Base-by-base conservation (phyloP, 1,140 invertebrate genomes). In the Drosophila trapezifrons region DNA sequence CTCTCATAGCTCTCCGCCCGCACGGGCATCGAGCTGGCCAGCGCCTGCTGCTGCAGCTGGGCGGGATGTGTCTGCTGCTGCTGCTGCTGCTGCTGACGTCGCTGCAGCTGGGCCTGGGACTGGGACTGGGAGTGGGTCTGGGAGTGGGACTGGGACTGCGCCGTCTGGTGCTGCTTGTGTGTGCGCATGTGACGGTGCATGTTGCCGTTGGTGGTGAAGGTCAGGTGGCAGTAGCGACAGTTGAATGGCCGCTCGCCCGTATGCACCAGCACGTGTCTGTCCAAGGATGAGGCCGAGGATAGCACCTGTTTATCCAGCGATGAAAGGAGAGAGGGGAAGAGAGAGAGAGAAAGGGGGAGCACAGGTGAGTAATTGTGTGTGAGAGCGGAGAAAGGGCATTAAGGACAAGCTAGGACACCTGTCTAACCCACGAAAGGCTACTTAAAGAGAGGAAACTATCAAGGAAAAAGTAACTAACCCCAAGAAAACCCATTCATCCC, bases 171-270 rank as follows among this genome's bases (percentile, higher is more conserved):
- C 65, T 92, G 92, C 67, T 93, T 93, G 91, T 96, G 96, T 0
- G 95, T 96, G 56, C 96, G 93, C 93, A 96, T 94, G 89, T 98
- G 97, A 25, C 96, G 93, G 84, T 97, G 96, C 96, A 98, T 97
- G 91, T 97, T 97, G 15, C 96, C 96, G 91, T 97, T 97, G 4
- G 96, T 97, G 32, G 96, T 97, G 92, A 98, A 98, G 4, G 96
- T 95, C 92, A 96, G 95, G 20, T 95, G 93, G 91, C 97, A 98
- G 74, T 95, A 94, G 78, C 95, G 94, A 92, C 97, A 98, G 78
- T 95, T 95, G 91, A 96, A 96, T 3, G 96, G 95, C 2, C 95
- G 92, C 78, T 96, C 95, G 2, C 95, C 95, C 2, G 95, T 95
- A 84, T 97, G 96, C 0, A 96, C 95, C 29, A 96, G 87, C 62